Base-by-base conservation (phyloP, 2,797 vertebrate genomes). In the Taeniopygia guttata region DNA sequence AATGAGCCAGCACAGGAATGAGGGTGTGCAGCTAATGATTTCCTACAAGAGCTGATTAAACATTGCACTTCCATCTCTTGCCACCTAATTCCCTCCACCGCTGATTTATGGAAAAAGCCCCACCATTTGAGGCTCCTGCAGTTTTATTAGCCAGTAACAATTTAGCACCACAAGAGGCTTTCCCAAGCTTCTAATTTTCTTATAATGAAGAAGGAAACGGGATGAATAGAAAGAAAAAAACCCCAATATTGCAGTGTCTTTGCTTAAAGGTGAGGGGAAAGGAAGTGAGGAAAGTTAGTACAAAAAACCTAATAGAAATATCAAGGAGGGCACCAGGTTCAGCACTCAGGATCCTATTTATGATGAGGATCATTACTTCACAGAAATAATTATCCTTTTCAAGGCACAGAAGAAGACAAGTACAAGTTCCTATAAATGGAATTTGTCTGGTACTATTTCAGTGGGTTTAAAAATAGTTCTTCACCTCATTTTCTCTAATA, bases 11-110 rank as follows among this genome's bases (percentile, higher is more conserved):
- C 3, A 23, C 94, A 0, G 1, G 89, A 97, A 97, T 67, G 97
- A 97, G 96, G 96, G 96, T 97, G 69, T 96, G 96, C 89, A 94
- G 96, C 94, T 97, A 98, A 98, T 97, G 97, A 97, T 97, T 98
- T 96, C 97, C 96, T 97, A 97, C 97, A 96, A 12, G 96, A 94
- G 96, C 97, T 97, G 97, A 98, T 98, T 97, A 98, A 98, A 97
- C 94, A 96, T 89, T 93, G 45, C 95, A 88, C 95, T 96, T 96
- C 95, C 96, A 87, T 96, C 97, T 96, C 95, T 96, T 95, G 93
- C 96, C 96, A 97, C 95, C 97, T 97, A 95, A 97, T 97, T 97
- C 97, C 96, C 94, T 95, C 91, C 88, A 86, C 45, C 0, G 16
- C 87, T 97, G 97, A 98, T 97, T 97, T 97, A 98, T 98, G 93